Conservation (phyloP, 2,888 invertebrate species). For the Eupithecia insigniata region DNA sequence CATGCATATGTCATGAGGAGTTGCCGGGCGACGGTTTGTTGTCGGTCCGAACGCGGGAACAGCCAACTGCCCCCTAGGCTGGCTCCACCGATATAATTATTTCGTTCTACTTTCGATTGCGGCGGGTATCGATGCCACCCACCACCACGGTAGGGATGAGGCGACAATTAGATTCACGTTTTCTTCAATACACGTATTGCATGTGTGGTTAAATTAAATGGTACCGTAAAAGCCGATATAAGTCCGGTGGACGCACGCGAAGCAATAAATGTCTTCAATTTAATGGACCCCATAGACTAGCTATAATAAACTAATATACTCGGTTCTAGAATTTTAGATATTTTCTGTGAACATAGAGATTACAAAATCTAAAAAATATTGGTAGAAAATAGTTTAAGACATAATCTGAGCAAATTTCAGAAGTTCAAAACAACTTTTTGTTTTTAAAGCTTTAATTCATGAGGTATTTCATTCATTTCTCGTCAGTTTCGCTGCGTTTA, state of each 20-base stretch:
- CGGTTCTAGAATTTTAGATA: conserved; percentile 9
- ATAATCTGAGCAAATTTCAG: not conserved
- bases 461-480: too few species aligned
- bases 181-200: conserved; percentile 66
- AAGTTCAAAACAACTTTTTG: too few species aligned
- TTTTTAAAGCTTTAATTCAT: too few species aligned
- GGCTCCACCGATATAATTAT: conserved; percentile 76
- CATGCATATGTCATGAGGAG: conserved; percentile 84
- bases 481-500: too few species aligned
- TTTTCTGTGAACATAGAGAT: not conserved
- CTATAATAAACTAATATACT: conserved; percentile 58
- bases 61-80: conserved; percentile 63
- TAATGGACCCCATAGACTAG: conserved; percentile 58
- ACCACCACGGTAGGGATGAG: conserved; percentile 69
- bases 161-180: conserved; percentile 74
- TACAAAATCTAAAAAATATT: not conserved
- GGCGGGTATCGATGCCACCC: conserved; percentile 67
- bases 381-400: not conserved
- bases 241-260: conserved; percentile 69
- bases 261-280: conserved; percentile 68
- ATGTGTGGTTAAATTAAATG: conserved; percentile 77
- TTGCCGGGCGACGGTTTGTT: conserved; percentile 83
- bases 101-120: conserved; percentile 78
- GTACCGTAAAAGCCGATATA: conserved; percentile 73
- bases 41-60: conserved; percentile 79